phyloP scores from a whole-genome alignment of 2,888 invertebrate genomes.

The Toxonevra muliebris region DNA sequence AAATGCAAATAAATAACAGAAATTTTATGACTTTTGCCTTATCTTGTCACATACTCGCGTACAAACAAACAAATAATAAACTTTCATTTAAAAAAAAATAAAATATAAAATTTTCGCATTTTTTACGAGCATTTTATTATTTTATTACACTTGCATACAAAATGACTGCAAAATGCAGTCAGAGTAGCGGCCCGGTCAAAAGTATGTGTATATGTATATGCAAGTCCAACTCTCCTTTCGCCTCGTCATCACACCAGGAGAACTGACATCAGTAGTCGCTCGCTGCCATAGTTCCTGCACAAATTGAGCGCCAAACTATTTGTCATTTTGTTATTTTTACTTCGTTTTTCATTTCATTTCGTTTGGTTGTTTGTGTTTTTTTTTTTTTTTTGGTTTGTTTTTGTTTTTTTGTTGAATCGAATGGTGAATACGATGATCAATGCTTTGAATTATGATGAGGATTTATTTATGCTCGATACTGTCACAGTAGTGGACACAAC shows the following conservation, averaged over 20 bases:
- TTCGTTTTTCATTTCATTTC: conserved; percentile 10
- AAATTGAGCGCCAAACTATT: conserved; percentile 58
- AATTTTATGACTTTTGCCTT: too few relatives aligned
- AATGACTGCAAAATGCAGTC: conserved; percentile 14
- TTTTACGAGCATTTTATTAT: conserved; percentile 9
- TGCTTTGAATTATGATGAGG: conserved; percentile 62
- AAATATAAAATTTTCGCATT: conserved; percentile 21
- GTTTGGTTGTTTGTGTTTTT: conserved; percentile 2
- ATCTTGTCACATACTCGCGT: too few relatives aligned
- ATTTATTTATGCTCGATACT: conserved; percentile 59
- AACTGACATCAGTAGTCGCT: conserved; percentile 3
- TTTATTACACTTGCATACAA: conserved; percentile 19
- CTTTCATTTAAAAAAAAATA: conserved; percentile 16
- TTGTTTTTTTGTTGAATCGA: conserved; percentile 19
- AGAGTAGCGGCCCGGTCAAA: background rate
- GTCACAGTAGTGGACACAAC: conserved; percentile 42
- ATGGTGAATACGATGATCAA: conserved; percentile 53
- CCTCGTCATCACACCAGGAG: background rate
- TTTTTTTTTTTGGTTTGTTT: conserved; percentile 2
- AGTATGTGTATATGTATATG: conserved; percentile 1
- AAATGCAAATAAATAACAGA: too few relatives aligned
- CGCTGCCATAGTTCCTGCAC: conserved; percentile 20
- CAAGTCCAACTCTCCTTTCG: background rate
- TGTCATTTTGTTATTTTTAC: conserved; percentile 50
- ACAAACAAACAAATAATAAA: conserved; percentile 26